phyloP scores from a whole-genome alignment of 2,797 vertebrate species.

The Eidolon dupreanum region DNA sequence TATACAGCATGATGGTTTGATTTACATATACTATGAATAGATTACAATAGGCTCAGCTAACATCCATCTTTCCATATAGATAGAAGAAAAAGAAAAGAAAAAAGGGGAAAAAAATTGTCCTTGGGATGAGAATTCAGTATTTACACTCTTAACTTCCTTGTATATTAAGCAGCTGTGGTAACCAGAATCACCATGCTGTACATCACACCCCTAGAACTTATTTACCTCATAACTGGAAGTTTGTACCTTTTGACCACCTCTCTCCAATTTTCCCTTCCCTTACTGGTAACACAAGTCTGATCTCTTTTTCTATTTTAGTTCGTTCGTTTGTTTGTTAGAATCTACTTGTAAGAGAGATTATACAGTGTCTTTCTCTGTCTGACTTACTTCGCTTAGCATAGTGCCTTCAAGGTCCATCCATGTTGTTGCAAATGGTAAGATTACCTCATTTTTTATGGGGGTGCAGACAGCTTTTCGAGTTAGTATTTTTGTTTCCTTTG shows the following conservation, averaged over 20 bases:
- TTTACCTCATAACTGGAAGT: background rate
- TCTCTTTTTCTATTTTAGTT: background rate
- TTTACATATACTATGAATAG: background rate
- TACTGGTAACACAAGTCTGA: background rate
- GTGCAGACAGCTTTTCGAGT: background rate
- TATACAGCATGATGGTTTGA: background rate
- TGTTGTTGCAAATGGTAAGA: background rate
- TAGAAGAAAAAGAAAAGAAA: background rate
- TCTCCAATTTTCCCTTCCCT: background rate
- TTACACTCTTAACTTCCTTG: background rate
- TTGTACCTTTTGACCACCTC: background rate
- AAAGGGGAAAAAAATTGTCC: background rate
- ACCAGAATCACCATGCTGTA: accelerated
- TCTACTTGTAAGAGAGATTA: background rate
- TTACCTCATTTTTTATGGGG: background rate
- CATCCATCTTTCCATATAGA: background rate
- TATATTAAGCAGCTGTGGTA: background rate
- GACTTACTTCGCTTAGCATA: background rate
- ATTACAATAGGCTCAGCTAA: background rate
- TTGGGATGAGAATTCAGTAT: background rate
- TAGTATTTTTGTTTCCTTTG: background rate
- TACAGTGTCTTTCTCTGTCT: background rate
- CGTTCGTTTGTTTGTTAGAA: background rate
- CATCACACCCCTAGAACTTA: background rate
- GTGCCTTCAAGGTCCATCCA: background rate